A percentile compares a stretch with the other conserved stretches of the same genome.
phyloP scores from a whole-genome alignment of 2,797 vertebrate genomes.

The Lates japonicus region DNA sequence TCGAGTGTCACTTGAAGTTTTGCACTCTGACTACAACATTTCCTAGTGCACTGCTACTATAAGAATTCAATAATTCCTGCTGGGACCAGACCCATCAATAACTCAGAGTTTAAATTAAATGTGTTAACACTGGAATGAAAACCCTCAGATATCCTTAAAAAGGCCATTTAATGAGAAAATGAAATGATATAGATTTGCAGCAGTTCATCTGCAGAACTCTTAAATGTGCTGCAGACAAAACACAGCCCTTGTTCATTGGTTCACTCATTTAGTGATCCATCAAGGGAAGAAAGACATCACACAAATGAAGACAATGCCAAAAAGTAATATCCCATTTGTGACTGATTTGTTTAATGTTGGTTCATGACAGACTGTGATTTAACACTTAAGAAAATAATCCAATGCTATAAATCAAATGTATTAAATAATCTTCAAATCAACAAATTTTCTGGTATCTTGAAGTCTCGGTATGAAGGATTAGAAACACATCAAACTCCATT shows the following conservation, averaged over 20 bases:
- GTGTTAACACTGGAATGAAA: background rate
- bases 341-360: background rate
- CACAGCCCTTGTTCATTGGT: background rate
- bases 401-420: background rate
- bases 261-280: background rate
- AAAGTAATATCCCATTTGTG: background rate
- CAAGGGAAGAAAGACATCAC: background rate
- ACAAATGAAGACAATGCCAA: background rate
- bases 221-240: slow-evolving; percentile 8
- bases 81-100: background rate
- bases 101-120: slow-evolving; percentile 22
- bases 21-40: background rate
- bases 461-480: background rate
- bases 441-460: background rate
- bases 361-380: background rate
- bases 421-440: slow-evolving; percentile 4
- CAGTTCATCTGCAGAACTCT: slow-evolving; percentile 6
- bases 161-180: slow-evolving; percentile 27
- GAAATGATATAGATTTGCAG: background rate
- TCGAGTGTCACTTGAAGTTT: slow-evolving; percentile 4
- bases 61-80: background rate
- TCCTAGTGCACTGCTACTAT: background rate
- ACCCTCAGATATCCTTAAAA: background rate
- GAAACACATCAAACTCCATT: background rate
- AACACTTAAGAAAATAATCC: background rate